These are phyloP conservation scores for Sminthurinus signatus DNA, from an alignment of 1,140 invertebrate genomes.

Conservation along the genomic window DNA sequence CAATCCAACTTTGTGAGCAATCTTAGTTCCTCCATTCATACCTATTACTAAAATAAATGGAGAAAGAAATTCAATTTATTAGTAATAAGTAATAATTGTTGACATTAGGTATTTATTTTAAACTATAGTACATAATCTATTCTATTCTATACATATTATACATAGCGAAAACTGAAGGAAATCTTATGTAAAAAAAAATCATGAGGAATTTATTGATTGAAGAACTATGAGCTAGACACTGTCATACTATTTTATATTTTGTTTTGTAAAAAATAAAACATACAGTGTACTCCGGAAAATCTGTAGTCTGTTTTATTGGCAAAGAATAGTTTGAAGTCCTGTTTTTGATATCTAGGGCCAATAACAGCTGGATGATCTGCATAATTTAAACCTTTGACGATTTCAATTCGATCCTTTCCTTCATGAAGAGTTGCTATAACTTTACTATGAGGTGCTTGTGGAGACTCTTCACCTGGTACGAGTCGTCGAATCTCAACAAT, in stretches of 20 bases:
- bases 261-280: conserved; percentile 38
- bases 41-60: conserved; percentile 58
- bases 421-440: conserved; percentile 9
- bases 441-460: conserved; percentile 45
- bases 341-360: conserved; percentile 62
- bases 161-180: too few relatives aligned
- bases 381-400: conserved; percentile 50
- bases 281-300: conserved; percentile 65
- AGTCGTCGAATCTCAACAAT: conserved; percentile 57
- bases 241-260: too few relatives aligned
- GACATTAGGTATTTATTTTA: too few relatives aligned
- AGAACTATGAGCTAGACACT: too few relatives aligned
- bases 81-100: neutral
- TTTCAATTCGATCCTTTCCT: conserved; percentile 25
- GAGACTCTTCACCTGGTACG: conserved; percentile 49
- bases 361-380: conserved; percentile 63
- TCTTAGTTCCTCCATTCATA: conserved; percentile 57
- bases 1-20: conserved; percentile 52
- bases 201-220: too few relatives aligned
- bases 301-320: conserved; percentile 55
- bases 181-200: too few relatives aligned
- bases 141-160: too few relatives aligned
- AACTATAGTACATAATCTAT: too few relatives aligned
- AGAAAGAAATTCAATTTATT: neutral
- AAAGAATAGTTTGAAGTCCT: conserved; percentile 56